Percentiles rank a stretch among this genome's conserved stretches.
These are phyloP conservation scores for Oophaga pumilio DNA, from an alignment of 2,113 vertebrate species.

Conservation along the genomic window DNA sequence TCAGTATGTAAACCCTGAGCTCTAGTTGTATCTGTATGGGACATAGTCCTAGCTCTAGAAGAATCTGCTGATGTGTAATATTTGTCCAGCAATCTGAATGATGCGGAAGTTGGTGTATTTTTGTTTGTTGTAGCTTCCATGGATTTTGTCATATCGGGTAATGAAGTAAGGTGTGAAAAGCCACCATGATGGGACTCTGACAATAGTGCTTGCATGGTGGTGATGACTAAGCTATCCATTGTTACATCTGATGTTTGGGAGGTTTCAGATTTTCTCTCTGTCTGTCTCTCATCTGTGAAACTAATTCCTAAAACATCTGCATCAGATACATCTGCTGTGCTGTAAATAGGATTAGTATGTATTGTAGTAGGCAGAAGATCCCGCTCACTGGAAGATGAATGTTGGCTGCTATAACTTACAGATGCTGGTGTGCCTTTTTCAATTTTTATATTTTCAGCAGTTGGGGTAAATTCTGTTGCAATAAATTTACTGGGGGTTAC, in stretches of 20 bases:
- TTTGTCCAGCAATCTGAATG: constrained; percentile 25
- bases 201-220: background rate
- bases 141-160: background rate
- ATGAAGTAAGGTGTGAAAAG: background rate
- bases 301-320: background rate
- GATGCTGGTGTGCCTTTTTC: background rate
- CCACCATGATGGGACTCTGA: background rate
- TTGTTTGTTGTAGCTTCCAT: background rate
- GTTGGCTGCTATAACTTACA: background rate
- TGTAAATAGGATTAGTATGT: background rate
- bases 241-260: background rate
- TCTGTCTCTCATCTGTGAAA: background rate
- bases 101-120: background rate
- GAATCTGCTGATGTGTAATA: background rate
- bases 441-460: background rate
- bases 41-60: background rate
- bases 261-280: background rate
- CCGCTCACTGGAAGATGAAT: background rate
- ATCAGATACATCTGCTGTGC: background rate
- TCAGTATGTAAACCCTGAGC: background rate
- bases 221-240: background rate
- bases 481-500: background rate
- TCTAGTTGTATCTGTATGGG: background rate
- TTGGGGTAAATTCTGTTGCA: background rate
- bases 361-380: background rate